Base-by-base conservation (phyloP, 2,888 invertebrate genomes). In the Callimorpha dominula region DNA sequence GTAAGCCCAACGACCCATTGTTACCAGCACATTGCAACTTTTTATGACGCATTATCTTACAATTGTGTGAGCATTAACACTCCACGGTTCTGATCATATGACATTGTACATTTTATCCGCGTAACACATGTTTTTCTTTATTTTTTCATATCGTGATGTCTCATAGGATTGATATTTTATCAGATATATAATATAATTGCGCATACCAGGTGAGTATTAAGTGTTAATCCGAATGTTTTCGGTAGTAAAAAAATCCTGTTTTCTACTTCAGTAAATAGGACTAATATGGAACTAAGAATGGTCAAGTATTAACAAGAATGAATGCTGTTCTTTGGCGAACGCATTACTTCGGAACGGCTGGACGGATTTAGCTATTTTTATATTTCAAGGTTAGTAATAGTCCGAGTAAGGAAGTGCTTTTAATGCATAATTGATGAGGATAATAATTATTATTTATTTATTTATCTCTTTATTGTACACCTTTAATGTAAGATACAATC, bases 1-100 rank as follows among this genome's bases (percentile, higher is more conserved):
- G 94, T 86, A 90, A 76, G 83, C 87, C 89, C 89, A 90, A 89
- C 90, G 89, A 90, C 87, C 92, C 87, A 94, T 94, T 94, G 94
- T 94, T 90, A 88, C 83, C 78, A 84, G 80, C 86, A 88, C 85
- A 82, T 78, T 74, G 87, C 85, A 85, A 87, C 85, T 92, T 92
- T 93, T 93, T 92, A 88, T 89, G 89, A 87, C 87, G 80, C 86
- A 85, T 87, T 89, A 88, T 88, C 88, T 86, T 86, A 83, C 84
- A 87, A 81, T 79, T 79, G 77, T 74, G 73, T 76, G 75, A 82
- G 80, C 84, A 74, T 82, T 83, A 73, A 82, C 85, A 81, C 83
- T 80, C 75, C 77, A 83, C 75, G 71, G 72, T 80, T 76, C 77
- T 74, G 74, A 83, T 79, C 81, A 75, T 82, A 82, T 82, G 85